Base-by-base conservation (phyloP, 2,797 vertebrate species). In the Luscinia luscinia region DNA sequence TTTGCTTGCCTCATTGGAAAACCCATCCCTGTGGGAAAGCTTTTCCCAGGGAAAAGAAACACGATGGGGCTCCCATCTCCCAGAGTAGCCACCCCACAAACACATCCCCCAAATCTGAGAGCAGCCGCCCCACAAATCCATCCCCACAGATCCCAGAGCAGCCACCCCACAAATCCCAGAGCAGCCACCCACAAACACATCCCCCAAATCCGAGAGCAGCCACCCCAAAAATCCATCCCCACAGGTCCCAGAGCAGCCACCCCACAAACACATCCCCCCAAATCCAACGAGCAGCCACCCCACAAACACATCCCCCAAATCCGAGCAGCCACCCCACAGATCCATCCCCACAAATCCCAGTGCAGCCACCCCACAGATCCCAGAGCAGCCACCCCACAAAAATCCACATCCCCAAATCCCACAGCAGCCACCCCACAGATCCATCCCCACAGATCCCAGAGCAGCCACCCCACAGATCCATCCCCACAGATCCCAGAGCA, bases 281-380 rank as follows among this genome's bases (percentile, higher is more conserved):
- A n/a, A n/a, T n/a, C n/a, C n/a, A 23, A 26, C n/a, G 24, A 19
- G 36, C 17, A 9, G 46, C 22, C 22, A 13, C 11, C 38, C 38
- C 34, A 34, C 34, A 34, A 34, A 34, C 34, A 34, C 34, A 34
- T 34, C 46, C 48, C 45, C 45, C n/a, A n/a, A n/a, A n/a, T n/a
- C n/a, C n/a, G 21, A 46, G 45, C 45, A 46, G 21, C 21, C 11
- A 24, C 12, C 46, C 46, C 46, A 13, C 12, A 23, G 7, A 46
- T 15, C 12, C 18, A 5, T 3, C 22, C 41, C 13, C 0, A 3
- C 38, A 3, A 1, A 2, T 1, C 9, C 40, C 58, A 34, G 70
- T n/a, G 41, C 2, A 48, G 22, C 22, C 16, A 43, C 18, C 45
- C 9, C 41, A 43, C 41, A 45, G 20, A 45, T 45, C 43, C 43